These are phyloP conservation scores for Ginglymostoma cirratum DNA, from an alignment of 2,113 vertebrate genomes.

Conservation along the genomic window DNA sequence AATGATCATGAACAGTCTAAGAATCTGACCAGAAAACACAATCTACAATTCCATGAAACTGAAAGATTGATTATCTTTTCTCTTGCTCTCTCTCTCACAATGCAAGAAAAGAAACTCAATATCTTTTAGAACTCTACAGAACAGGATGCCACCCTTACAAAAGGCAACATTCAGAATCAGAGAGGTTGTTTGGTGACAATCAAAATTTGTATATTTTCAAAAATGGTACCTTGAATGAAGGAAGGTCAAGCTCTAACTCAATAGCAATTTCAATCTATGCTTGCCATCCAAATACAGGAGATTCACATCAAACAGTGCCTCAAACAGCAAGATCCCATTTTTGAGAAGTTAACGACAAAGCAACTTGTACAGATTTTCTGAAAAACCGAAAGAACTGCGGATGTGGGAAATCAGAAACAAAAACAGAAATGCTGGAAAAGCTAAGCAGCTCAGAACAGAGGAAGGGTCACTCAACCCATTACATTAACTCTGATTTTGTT, in stretches of 20 bases:
- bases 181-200: not conserved
- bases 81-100: too few relatives aligned
- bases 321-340: not conserved
- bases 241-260: not conserved
- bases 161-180: not conserved
- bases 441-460: too few relatives aligned
- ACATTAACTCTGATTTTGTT: too few relatives aligned
- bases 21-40: not conserved
- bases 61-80: not conserved
- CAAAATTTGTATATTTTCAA: not conserved
- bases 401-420: too few relatives aligned
- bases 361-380: too few relatives aligned
- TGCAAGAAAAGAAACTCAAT: not conserved
- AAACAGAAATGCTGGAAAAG: too few relatives aligned
- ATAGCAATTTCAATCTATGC: not conserved
- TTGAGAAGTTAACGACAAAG: not conserved
- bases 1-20: not conserved
- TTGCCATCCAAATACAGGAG: not conserved
- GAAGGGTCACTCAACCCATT: too few relatives aligned
- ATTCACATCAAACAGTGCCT: not conserved
- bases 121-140: not conserved
- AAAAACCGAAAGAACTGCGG: too few relatives aligned
- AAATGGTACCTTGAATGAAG: too few relatives aligned
- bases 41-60: not conserved
- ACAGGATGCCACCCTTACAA: not conserved